Evolutionary conservation across 2,113 vertebrate species (phyloP).

Genomic region (Macaca nemestrina): DNA sequence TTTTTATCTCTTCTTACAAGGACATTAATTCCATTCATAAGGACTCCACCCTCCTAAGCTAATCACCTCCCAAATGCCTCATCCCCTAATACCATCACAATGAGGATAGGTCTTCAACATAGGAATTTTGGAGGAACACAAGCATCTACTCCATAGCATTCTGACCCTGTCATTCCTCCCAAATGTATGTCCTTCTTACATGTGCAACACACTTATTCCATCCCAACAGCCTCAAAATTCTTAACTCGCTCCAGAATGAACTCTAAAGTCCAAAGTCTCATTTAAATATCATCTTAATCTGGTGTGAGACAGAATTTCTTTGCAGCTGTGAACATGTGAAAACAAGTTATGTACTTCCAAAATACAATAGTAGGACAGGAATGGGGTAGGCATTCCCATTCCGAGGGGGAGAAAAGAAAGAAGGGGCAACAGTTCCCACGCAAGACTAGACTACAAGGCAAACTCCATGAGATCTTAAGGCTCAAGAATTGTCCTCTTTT

Average conservation of each 20-base stretch:
- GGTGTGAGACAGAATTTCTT: neutral
- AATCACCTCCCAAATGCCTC: neutral
- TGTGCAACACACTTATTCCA: neutral
- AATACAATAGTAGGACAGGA: neutral
- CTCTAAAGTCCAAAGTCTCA: neutral
- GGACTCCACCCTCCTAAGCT: neutral
- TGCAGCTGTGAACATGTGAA: neutral
- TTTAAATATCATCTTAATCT: neutral
- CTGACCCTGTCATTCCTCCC: neutral
- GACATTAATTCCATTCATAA: neutral
- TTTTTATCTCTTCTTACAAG: neutral
- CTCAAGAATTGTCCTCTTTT: neutral
- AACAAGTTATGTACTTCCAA: neutral
- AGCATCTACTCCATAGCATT: neutral
- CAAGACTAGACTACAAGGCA: neutral
- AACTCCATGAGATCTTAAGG: neutral
- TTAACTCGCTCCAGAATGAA: neutral
- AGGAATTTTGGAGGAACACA: neutral
- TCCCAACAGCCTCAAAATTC: neutral
- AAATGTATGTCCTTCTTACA: neutral
- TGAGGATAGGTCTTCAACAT: neutral
- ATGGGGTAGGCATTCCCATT: neutral
- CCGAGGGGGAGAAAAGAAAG: no score
- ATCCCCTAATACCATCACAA: neutral
- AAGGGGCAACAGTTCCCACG: no score